Conservation (phyloP, 2,113 vertebrate species). For the Polypterus bichir region DNA sequence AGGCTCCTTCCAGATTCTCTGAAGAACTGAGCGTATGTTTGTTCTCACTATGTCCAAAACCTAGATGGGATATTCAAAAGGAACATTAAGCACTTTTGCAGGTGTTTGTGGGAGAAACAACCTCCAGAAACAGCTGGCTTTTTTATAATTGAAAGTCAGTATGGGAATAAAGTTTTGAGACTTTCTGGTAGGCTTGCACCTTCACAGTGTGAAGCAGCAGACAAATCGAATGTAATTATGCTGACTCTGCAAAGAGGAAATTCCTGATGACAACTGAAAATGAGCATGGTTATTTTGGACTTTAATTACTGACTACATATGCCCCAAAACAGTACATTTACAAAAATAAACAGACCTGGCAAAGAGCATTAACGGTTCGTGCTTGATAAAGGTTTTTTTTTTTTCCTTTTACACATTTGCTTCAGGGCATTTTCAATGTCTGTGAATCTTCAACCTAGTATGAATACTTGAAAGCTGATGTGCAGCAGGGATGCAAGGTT, state of each 20-base stretch:
- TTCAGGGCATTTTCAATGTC: conserved; percentile 9
- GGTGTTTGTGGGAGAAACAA: conserved; percentile 7
- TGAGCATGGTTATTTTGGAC: neutral
- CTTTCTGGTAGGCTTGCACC: neutral
- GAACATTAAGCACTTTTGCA: conserved; percentile 17
- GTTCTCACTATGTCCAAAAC: conserved; percentile 93
- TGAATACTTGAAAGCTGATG: conserved; percentile 13
- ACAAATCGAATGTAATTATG: conserved; percentile 10
- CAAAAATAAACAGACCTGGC: neutral
- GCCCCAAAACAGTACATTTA: no score
- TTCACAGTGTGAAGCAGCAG: neutral
- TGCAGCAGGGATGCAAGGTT: conserved; percentile 21
- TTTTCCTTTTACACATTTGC: conserved; percentile 21
- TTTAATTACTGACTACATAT: no score
- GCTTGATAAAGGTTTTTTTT: conserved; percentile 28
- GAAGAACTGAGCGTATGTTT: conserved; percentile 68
- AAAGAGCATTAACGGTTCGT: conserved; percentile 38
- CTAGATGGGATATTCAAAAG: conserved; percentile 41
- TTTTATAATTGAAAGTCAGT: conserved; percentile 18
- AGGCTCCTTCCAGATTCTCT: conserved; percentile 77
- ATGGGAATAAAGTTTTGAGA: conserved; percentile 13
- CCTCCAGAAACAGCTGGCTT: conserved; percentile 7
- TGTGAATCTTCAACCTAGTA: conserved; percentile 15
- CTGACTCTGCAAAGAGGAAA: conserved; percentile 9
- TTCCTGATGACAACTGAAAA: conserved; percentile 8